Evolutionary conservation across 2,113 vertebrate species (phyloP).

Genomic region (Callipepla squamata): DNA sequence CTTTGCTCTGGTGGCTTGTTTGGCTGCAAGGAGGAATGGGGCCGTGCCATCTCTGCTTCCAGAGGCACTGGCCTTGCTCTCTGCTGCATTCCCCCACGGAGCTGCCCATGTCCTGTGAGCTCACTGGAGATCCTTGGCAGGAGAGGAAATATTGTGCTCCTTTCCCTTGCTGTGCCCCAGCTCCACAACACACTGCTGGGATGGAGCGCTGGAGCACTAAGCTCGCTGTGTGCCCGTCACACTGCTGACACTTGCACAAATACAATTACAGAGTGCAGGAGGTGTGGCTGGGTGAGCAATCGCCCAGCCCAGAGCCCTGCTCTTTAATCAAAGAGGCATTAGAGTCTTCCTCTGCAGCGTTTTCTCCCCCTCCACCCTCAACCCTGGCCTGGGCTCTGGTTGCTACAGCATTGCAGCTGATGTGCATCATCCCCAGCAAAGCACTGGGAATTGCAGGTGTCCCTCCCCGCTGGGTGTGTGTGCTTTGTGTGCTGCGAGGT

Average conservation of each 20-base stretch:
- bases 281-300: slow-evolving; percentile 15
- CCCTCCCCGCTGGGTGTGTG: neutral
- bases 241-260: neutral
- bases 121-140: neutral
- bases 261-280: neutral
- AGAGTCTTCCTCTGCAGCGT: neutral
- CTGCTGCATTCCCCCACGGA: neutral
- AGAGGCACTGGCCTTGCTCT: neutral
- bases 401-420: neutral
- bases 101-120: neutral
- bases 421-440: neutral
- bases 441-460: neutral
- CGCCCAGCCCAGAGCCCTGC: neutral
- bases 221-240: neutral
- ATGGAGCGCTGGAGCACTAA: neutral
- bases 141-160: neutral
- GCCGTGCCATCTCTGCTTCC: neutral
- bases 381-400: neutral
- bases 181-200: neutral
- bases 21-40: neutral
- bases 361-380: neutral
- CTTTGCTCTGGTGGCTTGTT: neutral
- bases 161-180: neutral
- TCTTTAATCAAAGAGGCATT: neutral
- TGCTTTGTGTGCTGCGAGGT: neutral